Conservation (phyloP, 2,888 invertebrate species). For the Acronicta alni region DNA sequence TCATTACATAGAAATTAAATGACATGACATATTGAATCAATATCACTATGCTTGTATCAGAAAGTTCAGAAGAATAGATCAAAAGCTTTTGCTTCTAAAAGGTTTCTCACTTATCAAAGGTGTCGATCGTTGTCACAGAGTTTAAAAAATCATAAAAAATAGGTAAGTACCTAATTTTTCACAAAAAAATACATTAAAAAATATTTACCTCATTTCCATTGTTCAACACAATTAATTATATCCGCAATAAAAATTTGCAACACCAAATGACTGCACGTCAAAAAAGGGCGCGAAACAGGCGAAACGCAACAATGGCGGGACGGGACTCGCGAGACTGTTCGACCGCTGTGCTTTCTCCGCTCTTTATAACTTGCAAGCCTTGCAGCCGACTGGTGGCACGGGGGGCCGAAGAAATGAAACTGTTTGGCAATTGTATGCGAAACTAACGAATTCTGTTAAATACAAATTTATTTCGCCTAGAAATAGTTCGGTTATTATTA, state of each 20-base stretch:
- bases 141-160: background rate
- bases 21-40: slow-evolving; percentile 31
- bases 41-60: slow-evolving; percentile 5
- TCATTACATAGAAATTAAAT: slow-evolving; percentile 53
- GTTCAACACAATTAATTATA: slow-evolving; percentile 58
- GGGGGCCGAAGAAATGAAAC: slow-evolving; percentile 82
- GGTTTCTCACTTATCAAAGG: background rate
- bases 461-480: slow-evolving; percentile 66
- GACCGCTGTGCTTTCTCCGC: slow-evolving; percentile 82
- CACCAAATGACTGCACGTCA: slow-evolving; percentile 70
- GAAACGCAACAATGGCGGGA: slow-evolving; percentile 66
- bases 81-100: background rate
- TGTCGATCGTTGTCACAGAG: background rate
- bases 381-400: slow-evolving; percentile 63
- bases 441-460: slow-evolving; percentile 74
- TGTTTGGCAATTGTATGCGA: slow-evolving; percentile 79
- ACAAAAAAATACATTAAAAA: slow-evolving; percentile 6
- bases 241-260: slow-evolving; percentile 67
- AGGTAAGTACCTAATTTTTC: background rate
- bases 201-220: slow-evolving; percentile 82
- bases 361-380: slow-evolving; percentile 83
- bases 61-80: background rate
- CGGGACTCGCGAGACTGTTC: slow-evolving; percentile 73
- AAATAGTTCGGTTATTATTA: slow-evolving; percentile 56
- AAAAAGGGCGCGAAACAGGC: slow-evolving; percentile 74